Evolutionary conservation across 2,113 vertebrate species (phyloP).

Genomic region (Scalopus aquaticus): DNA sequence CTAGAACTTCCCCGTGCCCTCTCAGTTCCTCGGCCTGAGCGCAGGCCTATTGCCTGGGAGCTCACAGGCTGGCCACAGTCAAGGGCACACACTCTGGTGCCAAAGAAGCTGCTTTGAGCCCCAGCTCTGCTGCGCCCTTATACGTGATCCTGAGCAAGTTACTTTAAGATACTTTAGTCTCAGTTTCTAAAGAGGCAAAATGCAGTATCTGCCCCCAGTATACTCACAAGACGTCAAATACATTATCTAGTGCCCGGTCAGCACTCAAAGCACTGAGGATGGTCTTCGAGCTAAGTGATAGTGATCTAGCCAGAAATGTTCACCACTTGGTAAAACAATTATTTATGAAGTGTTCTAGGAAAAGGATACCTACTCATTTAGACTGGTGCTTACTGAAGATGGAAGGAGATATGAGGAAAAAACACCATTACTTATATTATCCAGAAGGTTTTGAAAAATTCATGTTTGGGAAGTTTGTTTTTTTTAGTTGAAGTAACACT

Average conservation of each 20-base stretch:
- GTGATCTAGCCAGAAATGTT: not conserved
- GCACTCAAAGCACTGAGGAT: not conserved
- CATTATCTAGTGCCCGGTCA: not conserved
- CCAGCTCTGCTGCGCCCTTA: not conserved
- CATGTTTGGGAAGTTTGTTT: not conserved
- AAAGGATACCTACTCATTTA: not conserved
- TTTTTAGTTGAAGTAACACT: not conserved
- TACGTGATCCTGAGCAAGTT: not conserved
- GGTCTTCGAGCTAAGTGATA: not conserved
- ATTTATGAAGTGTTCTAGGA: not conserved
- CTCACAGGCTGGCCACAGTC: too few relatives aligned
- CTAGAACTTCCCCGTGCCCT: not conserved
- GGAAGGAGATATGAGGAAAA: not conserved
- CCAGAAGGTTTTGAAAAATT: not conserved
- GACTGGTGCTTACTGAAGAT: not conserved
- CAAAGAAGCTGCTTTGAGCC: not conserved
- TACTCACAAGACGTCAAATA: not conserved
- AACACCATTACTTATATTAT: not conserved
- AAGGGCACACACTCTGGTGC: not conserved
- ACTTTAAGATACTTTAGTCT: not conserved
- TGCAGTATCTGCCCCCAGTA: not conserved
- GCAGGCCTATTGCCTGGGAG: not conserved
- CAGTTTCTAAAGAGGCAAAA: not conserved
- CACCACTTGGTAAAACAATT: not conserved
- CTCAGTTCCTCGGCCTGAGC: not conserved